These are phyloP conservation scores for Myotis brandtii DNA, from an alignment of 2,113 vertebrate genomes.

Conservation along the genomic window DNA sequence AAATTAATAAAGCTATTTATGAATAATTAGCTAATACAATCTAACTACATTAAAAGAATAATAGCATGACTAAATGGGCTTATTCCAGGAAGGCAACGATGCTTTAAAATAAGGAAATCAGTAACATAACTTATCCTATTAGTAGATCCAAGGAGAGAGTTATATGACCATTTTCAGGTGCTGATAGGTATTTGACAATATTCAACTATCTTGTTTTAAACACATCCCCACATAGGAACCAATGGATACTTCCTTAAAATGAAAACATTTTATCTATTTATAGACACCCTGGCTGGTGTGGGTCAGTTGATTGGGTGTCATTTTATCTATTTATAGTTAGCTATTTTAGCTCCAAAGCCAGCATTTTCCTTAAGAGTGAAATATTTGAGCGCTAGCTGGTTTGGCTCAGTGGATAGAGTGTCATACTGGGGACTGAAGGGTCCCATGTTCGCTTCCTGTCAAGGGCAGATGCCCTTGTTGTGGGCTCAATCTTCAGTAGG, in stretches of 20 bases:
- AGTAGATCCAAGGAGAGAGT: not conserved
- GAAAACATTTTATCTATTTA: not conserved
- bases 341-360: not conserved
- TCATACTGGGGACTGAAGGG: too few species aligned
- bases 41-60: not conserved
- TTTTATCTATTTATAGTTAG: not conserved
- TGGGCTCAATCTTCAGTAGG: too few species aligned
- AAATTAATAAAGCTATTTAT: not conserved
- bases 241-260: not conserved
- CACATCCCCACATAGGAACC: not conserved
- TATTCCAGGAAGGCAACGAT: not conserved
- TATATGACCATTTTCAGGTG: not conserved
- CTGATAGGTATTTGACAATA: not conserved
- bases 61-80: not conserved
- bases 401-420: too few species aligned
- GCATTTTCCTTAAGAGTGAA: not conserved
- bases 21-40: not conserved
- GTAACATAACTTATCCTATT: not conserved
- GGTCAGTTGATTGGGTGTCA: too few species aligned
- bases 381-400: not conserved
- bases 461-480: too few species aligned
- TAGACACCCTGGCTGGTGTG: too few species aligned
- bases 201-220: not conserved
- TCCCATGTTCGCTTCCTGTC: too few species aligned
- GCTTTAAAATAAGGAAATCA: not conserved